phyloP scores from a whole-genome alignment of 2,113 vertebrate species.

The Grammomys surdaster region DNA sequence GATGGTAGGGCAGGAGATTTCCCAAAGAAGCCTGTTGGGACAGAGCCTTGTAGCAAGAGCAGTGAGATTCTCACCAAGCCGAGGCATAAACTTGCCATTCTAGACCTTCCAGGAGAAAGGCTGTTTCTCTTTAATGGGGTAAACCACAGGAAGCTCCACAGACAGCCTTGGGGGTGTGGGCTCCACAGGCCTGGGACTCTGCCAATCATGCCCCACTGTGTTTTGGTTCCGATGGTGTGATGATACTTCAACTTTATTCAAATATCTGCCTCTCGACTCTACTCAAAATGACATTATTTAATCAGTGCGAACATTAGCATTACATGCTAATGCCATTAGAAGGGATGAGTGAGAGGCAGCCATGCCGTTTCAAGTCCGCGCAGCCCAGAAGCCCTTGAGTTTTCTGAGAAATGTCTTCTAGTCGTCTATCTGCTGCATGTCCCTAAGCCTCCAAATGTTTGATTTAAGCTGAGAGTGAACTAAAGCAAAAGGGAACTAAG shows the following conservation, averaged over 20 bases:
- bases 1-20: not conserved
- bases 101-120: slow-evolving; percentile 51
- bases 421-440: not conserved
- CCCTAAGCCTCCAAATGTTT: not conserved
- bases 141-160: slow-evolving; percentile 79
- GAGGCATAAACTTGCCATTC: slow-evolving; percentile 60
- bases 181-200: slow-evolving; percentile 52
- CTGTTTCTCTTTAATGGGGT: slow-evolving; percentile 71
- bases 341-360: slow-evolving; percentile 19
- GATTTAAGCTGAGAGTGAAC: slow-evolving; percentile 51
- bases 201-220: slow-evolving; percentile 63
- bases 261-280: slow-evolving; percentile 25
- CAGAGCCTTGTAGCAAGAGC: slow-evolving; percentile 40
- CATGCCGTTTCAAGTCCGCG: slow-evolving; percentile 21
- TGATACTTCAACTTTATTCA: slow-evolving; percentile 27
- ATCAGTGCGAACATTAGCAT: not conserved
- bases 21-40: slow-evolving; percentile 22
- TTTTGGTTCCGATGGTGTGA: slow-evolving; percentile 34
- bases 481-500: slow-evolving; percentile 4
- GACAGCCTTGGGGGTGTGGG: slow-evolving; percentile 74
- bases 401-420: not conserved
- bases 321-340: not conserved
- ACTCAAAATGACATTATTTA: slow-evolving; percentile 46
- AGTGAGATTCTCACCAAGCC: slow-evolving; percentile 11
- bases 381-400: slow-evolving; percentile 25